A percentile compares a stretch with the other conserved stretches of the same genome.
phyloP scores from a whole-genome alignment of 2,797 vertebrate genomes.

The Micrastur ruficollis region DNA sequence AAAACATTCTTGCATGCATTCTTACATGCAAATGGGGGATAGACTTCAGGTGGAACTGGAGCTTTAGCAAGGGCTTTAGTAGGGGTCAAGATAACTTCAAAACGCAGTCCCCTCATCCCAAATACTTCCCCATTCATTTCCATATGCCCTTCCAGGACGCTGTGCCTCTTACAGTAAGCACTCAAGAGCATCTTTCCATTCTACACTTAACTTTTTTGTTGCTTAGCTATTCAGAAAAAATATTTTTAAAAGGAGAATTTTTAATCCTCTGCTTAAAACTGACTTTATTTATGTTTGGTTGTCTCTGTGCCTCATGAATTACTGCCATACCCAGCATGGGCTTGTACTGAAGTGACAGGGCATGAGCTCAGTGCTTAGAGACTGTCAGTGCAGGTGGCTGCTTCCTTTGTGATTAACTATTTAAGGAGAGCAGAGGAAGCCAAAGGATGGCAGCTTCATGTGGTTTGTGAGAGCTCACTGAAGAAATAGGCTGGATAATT shows the following conservation, averaged over 20 bases:
- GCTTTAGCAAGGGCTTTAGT: background rate
- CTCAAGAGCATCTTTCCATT: background rate
- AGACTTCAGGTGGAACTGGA: background rate
- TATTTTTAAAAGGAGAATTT: background rate
- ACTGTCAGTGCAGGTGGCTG: background rate
- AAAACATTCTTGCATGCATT: background rate
- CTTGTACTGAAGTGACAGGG: background rate
- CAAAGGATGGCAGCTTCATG: background rate
- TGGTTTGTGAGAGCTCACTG: background rate
- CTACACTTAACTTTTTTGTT: background rate
- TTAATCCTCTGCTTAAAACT: background rate
- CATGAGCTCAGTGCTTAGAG: background rate
- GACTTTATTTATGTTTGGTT: background rate
- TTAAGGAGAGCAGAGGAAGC: background rate
- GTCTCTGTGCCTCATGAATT: background rate
- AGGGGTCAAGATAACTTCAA: background rate
- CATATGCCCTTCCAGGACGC: background rate
- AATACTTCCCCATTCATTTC: background rate
- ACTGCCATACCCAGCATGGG: background rate
- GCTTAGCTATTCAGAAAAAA: background rate
- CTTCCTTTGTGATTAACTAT: slow-evolving; percentile 17
- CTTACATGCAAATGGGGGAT: background rate
- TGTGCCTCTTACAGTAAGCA: background rate
- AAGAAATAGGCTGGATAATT: background rate
- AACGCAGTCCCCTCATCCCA: background rate